Evolutionary conservation across 2,888 invertebrate genomes (phyloP), one percentile per base, ranked within the genome.

Genomic region (Philhelius pedissequus): DNA sequence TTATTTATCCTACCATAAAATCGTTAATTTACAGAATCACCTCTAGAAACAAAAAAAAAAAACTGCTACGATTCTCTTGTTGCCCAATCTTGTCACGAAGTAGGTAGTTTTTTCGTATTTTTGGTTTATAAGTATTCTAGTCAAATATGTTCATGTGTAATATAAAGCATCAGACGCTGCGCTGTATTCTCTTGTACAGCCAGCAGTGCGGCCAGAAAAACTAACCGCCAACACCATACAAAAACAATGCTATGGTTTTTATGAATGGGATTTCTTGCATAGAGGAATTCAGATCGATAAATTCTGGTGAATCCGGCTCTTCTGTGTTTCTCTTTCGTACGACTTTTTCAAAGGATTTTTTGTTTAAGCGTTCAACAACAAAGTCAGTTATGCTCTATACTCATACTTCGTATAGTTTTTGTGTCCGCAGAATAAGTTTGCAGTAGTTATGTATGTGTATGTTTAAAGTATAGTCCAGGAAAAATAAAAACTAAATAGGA

Each of bases 231-330:
- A 84, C 79, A 81, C 86, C 86, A 86, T 83, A n/a, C n/a, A 87
- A 88, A 87, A 90, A 90, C 89, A 90, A 89, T 89, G 89, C 87
- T 87, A 88, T 86, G 88, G 89, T 91, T 91, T 91, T 91, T 91
- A 91, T 91, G 91, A 91, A 91, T 91, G 91, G 90, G 90, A 87
- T 91, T 88, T 69, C 87, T 89, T 88, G 89, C 86, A 86, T n/a
- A 87, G 88, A 83, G 87, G 87, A 88, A 89, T 88, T 89, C 88
- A 88, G 89, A 91, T 91, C 91, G 91, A 91, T 91, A 91, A 90
- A 90, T 89, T 89, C 88, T 90, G 89, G 87, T 69, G 73, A 74
- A 74, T 73, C 54, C 27, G 69, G 20, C 82, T 74, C 62, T 56
- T 56, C 54, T 27, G 74, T 68, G 38, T 68, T 71, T 73, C 73